Conservation (phyloP, 2,113 vertebrate species). For the Serilophus lunatus region DNA sequence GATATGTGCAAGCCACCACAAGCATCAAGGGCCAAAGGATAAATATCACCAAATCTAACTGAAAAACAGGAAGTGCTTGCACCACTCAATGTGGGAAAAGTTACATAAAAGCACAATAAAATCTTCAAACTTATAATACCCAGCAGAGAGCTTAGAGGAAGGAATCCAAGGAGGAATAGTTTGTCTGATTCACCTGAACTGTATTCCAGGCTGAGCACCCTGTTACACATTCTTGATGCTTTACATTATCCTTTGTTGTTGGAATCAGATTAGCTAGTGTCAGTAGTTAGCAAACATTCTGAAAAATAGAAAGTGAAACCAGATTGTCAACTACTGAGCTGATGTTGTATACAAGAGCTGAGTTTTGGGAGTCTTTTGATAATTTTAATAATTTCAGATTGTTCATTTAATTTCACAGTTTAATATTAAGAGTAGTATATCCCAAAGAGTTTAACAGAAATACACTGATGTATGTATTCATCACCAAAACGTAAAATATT, state of each 20-base stretch:
- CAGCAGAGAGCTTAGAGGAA: not conserved
- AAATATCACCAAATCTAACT: not conserved
- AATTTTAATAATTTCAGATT: not conserved
- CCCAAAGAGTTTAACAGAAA: not conserved
- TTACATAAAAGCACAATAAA: not conserved
- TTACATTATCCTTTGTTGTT: not conserved
- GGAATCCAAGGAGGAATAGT: not conserved
- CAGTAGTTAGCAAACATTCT: not conserved
- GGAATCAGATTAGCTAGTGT: not conserved
- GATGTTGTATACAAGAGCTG: not conserved
- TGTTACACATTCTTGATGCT: not conserved
- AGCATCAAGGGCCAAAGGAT: not conserved
- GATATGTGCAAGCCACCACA: not conserved
- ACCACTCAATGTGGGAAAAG: not conserved
- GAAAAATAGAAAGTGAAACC: not conserved
- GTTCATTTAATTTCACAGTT: not conserved
- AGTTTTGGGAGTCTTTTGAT: not conserved
- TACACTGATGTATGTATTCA: not conserved
- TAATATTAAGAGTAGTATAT: not conserved
- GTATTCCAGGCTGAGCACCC: rapidly evolving
- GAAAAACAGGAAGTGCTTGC: rapidly evolving
- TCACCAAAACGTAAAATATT: not conserved
- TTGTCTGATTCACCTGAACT: not conserved
- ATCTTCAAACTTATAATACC: not conserved
- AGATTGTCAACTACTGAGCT: not conserved